These are phyloP conservation scores for Cataglyphis cursor DNA, from an alignment of 2,888 invertebrate genomes.

Conservation along the genomic window DNA sequence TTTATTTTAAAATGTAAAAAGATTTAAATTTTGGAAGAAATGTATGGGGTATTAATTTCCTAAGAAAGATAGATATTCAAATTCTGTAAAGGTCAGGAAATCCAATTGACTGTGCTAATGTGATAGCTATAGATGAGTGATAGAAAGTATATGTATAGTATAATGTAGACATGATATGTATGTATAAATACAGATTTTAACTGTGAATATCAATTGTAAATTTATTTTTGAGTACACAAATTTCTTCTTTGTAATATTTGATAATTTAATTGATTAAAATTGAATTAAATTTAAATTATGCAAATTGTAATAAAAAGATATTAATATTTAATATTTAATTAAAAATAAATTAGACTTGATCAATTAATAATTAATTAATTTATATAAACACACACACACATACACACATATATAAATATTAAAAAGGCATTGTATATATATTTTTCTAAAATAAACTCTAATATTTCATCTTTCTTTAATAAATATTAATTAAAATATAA, in stretches of 20 bases:
- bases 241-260: neutral
- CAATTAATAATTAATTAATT: neutral
- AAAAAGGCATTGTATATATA: neutral
- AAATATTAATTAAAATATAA: slow-evolving; percentile 6
- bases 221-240: slow-evolving; percentile 5
- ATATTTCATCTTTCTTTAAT: neutral
- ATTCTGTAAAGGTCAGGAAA: slow-evolving; percentile 62
- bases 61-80: slow-evolving; percentile 30
- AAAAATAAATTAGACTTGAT: neutral
- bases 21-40: slow-evolving; percentile 1
- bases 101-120: slow-evolving; percentile 59
- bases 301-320: slow-evolving; percentile 4
- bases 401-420: neutral
- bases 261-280: slow-evolving; percentile 4
- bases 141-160: slow-evolving; percentile 25
- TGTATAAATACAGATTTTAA: slow-evolving; percentile 18
- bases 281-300: neutral
- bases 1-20: slow-evolving; percentile 17
- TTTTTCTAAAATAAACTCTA: neutral
- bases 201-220: neutral
- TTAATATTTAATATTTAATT: neutral
- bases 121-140: slow-evolving; percentile 48
- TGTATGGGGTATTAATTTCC: slow-evolving; percentile 20
- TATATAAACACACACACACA: neutral
- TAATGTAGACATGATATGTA: neutral